Evolutionary conservation across 2,797 vertebrate genomes (phyloP).

Genomic region (Sebastes baramenuke): DNA sequence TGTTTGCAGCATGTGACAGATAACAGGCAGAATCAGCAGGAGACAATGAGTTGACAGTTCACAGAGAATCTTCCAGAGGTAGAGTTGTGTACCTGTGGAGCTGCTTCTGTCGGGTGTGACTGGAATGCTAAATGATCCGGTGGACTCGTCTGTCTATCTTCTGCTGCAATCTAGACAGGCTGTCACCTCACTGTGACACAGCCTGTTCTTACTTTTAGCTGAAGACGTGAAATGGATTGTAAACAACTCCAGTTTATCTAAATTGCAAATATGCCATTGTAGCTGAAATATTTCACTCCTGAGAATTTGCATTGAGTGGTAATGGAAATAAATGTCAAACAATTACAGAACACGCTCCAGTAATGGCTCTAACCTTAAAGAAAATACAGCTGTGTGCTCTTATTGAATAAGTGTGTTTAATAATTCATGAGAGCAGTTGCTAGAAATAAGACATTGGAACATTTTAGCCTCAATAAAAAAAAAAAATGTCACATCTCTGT

Average conservation of each 20-base stretch:
- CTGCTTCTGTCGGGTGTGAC: constrained; percentile 25
- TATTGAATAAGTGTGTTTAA: neutral
- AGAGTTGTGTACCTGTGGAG: neutral
- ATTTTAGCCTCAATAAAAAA: neutral
- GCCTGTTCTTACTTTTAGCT: constrained; percentile 9
- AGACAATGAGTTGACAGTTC: neutral
- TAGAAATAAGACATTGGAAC: neutral
- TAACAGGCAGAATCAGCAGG: neutral
- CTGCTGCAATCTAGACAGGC: constrained; percentile 10
- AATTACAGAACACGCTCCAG: neutral
- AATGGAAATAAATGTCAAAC: neutral
- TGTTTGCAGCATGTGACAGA: constrained; percentile 4
- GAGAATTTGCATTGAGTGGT: neutral
- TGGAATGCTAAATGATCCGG: constrained; percentile 16
- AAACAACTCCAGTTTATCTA: neutral
- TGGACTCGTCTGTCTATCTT: constrained; percentile 26
- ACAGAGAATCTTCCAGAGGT: neutral
- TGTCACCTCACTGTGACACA: constrained; percentile 9
- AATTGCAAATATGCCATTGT: neutral
- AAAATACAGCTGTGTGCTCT: neutral
- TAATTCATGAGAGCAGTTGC: neutral
- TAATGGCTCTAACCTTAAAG: neutral
- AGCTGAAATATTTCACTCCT: neutral
- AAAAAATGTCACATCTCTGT: neutral
- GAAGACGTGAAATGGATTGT: neutral